Evolutionary conservation across 2,888 invertebrate species (phyloP), one percentile per base, ranked within the genome.

Genomic region (Cetonia aurata): DNA sequence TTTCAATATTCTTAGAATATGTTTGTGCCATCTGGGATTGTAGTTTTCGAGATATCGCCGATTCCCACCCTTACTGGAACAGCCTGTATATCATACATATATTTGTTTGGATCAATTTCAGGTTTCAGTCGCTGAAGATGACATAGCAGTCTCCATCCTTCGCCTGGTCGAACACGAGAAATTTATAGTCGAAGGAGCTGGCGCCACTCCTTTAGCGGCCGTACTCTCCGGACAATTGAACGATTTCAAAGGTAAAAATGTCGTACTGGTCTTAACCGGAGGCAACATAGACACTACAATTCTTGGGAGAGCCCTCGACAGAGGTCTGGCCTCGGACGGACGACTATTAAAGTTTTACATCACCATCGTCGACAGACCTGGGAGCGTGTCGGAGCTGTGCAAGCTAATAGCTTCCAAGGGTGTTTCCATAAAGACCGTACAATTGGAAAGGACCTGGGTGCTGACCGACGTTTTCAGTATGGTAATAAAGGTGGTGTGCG

Each of bases 391-490:
- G 0, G 94, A 95, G 78, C 86, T 95, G 1, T 93, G 93, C 79
- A 88, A 88, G 76, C 85, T 92, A 41, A 86, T 95, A 55, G 88
- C 91, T 0, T 86, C 88, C 3, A 86, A 92, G 17, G 95, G 94
- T 0, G 94, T 94, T 13, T 92, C 92, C 57, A 94, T 97, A 74
- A 96, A 96, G 83, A 96, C 96, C 79, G 95, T 96, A 72, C 92
- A 94, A 85, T 96, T 96, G 82, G 96, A 97, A 81, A 87, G 96
- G 57, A 97, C 98, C 1, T 98, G 97, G 97, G 90, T 98, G n/a
- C 91, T 91, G 71, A 90, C 92, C 0, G 97, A 98, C 82, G 93
- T 98, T 60, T 96, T 96, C 82, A 90, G 90, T 76, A 92, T 92
- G 19, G 89, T 90, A 82, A 94, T 96, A 0, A 95, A 95, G 84